Base-by-base conservation (phyloP, 2,888 invertebrate genomes). In the Tyria jacobaeae region DNA sequence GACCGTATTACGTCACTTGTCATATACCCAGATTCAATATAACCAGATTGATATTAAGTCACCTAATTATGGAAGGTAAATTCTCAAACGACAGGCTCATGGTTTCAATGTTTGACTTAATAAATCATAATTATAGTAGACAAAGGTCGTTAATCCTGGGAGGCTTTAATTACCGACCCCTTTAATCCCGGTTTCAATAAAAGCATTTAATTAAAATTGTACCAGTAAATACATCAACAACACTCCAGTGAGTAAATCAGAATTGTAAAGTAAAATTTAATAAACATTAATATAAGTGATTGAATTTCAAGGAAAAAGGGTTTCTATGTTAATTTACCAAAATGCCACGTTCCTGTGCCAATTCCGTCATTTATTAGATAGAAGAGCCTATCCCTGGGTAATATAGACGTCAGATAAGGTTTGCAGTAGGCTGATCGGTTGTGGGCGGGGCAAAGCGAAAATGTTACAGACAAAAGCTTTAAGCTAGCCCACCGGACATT, bases 201-300 rank as follows among this genome's bases (percentile, higher is more conserved):
- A 88, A 87, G 85, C 86, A 84, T 87, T 89, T 91, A 89, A 91
- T 90, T 90, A 89, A 91, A 89, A 86, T 83, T 76, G 77, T 81
- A 82, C 76, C 81, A 78, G 80, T 82, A 83, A 82, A 84, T 84
- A 82, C 70, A 80, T 78, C 78, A 80, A 75, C 78, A 75, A 60
- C 58, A 73, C 61, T 68, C 65, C 57, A 62, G 68, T 71, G 68
- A 70, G 74, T 71, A 71, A 78, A 69, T 67, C 70, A 64, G 70
- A 59, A 67, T 71, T 70, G 62, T 69, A 62, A 79, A 67, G 62
- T 73, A 56, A 70, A 71, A 71, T 75, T 73, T 79, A 77, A 76
- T 80, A 81, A 76, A 75, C 75, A 74, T 50, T 64, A 56, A 68
- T 69, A 67, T 59, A 63, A 66, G 67, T 64, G 60, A 75, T 76